Evolutionary conservation across 2,113 vertebrate species (phyloP).

Genomic region (Psittacula cyanocephala): DNA sequence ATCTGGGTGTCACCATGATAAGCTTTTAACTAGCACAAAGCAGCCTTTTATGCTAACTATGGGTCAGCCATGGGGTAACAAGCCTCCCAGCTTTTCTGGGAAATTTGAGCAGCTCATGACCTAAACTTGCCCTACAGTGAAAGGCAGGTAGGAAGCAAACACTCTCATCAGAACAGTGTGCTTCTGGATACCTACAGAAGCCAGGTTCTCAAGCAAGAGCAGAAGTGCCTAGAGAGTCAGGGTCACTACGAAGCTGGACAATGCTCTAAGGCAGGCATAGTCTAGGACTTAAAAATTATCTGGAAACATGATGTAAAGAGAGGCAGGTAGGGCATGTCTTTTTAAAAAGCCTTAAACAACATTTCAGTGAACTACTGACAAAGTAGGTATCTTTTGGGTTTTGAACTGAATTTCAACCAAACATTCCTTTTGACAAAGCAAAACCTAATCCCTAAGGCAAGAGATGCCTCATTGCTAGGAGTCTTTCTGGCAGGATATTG

Average conservation of each 20-base stretch:
- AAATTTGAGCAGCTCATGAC: not conserved
- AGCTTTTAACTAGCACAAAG: not conserved
- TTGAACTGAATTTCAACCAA: not conserved
- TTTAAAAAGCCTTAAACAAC: not conserved
- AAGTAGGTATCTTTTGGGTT: not conserved
- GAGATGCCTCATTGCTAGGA: not conserved
- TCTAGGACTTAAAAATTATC: not conserved
- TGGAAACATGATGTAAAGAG: not conserved
- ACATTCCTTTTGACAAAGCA: not conserved
- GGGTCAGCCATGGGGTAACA: not conserved
- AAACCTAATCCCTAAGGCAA: not conserved
- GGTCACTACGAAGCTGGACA: not conserved
- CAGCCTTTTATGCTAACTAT: not conserved
- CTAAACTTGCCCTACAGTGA: not conserved
- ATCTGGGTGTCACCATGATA: not conserved
- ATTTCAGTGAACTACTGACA: not conserved
- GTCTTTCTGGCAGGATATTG: not conserved
- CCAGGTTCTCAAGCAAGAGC: not conserved
- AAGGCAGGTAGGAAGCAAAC: not conserved
- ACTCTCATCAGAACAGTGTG: not conserved
- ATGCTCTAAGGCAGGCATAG: not conserved
- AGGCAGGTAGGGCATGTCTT: fast-evolving
- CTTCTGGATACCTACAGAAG: not conserved
- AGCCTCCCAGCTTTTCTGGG: not conserved
- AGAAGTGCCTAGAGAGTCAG: not conserved